A percentile compares a stretch with the other conserved stretches of the same genome.
Conservation (phyloP, 2,113 vertebrate species). For the Rhipidura dahli region DNA sequence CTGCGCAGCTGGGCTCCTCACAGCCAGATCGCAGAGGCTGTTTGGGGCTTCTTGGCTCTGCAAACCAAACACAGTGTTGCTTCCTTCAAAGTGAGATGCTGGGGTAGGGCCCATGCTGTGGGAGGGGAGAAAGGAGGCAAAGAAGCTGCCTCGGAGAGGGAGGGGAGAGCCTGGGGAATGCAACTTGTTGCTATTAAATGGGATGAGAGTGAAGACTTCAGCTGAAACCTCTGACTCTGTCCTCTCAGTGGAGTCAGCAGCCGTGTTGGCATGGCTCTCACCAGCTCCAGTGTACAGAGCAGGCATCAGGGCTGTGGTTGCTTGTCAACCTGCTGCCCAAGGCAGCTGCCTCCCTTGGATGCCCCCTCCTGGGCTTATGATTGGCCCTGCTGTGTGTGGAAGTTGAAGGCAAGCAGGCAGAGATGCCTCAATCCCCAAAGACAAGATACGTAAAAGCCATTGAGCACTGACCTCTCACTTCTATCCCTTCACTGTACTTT, state of each 20-base stretch:
- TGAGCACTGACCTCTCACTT: not conserved
- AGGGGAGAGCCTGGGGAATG: not conserved
- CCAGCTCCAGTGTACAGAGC: not conserved
- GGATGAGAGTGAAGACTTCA: not conserved
- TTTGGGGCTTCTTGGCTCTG: not conserved
- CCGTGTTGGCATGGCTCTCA: not conserved
- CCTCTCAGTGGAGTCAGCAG: not conserved
- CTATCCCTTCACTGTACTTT: not conserved
- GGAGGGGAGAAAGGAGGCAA: not conserved
- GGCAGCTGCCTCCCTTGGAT: not conserved
- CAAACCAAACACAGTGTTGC: not conserved
- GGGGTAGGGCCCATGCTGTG: not conserved
- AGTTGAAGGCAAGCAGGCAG: not conserved
- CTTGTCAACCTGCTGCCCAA: not conserved
- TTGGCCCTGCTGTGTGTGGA: not conserved
- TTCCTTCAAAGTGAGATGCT: not conserved
- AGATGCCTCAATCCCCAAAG: not conserved
- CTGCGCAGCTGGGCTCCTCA: not conserved
- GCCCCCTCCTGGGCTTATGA: not conserved
- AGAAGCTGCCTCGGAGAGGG: not conserved
- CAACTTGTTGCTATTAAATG: not conserved
- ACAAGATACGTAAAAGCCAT: not conserved
- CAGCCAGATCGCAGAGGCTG: not conserved
- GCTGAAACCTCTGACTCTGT: not conserved
- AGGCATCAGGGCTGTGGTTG: not conserved